Evolutionary conservation across 2,888 invertebrate species (phyloP), one percentile per base, ranked within the genome.

Genomic region (Hyles lineata): DNA sequence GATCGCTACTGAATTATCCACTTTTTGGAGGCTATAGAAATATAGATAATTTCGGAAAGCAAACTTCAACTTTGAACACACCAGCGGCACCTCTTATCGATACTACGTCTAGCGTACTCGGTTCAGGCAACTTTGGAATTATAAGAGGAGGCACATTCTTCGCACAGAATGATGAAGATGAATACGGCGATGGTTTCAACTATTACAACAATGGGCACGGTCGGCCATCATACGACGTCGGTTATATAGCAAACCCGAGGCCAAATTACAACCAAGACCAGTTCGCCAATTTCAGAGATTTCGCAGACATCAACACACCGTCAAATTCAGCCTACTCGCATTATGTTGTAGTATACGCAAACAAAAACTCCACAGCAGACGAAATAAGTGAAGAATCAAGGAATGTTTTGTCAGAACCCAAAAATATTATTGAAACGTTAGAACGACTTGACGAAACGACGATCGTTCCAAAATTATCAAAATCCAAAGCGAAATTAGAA

Each of bases 231-330:
- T 92, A 90, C 71, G 96, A 96, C 77, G 92, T 95, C 43, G 93
- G 94, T 32, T 95, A 96, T 78, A 95, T 96, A 55, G 95, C 96
- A 0, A 97, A 97, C 83, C 97, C 97, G 0, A 96, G 96, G 83
- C 96, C 96, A 6, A 97, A 97, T 71, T 96, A 97, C 79, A 96
- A 97, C 35, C 96, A 97, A 74, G 98, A 98, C 83, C 98, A 98
- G 84, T 98, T 98, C 84, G 97, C 98, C 6, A 98, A 98, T 86
- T 98, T 98, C 92, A 96, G 97, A 82, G 98, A 98, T 87, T 98
- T 98, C 84, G 98, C 98, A 0, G 98, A 98, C 82, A 98, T 98
- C 72, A 98, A 98, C 76, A 96, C 97, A 4, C 97, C 98, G 0
- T 96, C 97, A 0, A 97, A 97, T 84, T 91, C 94, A 1, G 97